phyloP scores from a whole-genome alignment of 2,113 vertebrate species.

The Equus przewalskii region DNA sequence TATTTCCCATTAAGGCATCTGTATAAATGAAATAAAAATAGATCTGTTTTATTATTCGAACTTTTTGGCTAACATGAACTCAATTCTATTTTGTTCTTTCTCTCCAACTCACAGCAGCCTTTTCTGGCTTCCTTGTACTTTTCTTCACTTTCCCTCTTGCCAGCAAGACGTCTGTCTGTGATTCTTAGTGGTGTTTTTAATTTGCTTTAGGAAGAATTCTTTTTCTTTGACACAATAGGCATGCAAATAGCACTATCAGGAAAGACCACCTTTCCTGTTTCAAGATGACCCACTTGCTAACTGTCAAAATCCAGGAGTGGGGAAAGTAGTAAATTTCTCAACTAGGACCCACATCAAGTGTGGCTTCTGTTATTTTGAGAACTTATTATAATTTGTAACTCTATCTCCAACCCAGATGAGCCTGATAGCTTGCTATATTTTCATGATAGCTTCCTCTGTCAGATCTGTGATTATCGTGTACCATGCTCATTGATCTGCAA shows the following conservation, averaged over 20 bases:
- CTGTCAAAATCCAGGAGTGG: not conserved
- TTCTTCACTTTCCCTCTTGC: not conserved
- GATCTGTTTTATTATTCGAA: not conserved
- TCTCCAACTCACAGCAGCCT: not conserved
- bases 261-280: not conserved
- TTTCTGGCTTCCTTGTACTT: not conserved
- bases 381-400: not conserved
- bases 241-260: not conserved
- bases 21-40: not conserved
- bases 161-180: not conserved
- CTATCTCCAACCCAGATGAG: not conserved
- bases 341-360: not conserved
- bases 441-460: not conserved
- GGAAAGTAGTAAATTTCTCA: not conserved
- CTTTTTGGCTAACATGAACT: not conserved
- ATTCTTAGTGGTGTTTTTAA: not conserved
- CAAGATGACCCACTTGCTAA: not conserved
- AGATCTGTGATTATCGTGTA: not conserved
- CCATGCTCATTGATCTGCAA: not conserved
- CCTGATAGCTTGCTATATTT: not conserved
- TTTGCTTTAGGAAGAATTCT: not conserved
- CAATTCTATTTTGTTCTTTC: not conserved
- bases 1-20: not conserved
- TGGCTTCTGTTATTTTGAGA: not conserved
- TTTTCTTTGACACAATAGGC: not conserved